These are phyloP conservation scores for Ectropis crepuscularia DNA, from an alignment of 2,888 invertebrate genomes.

Conservation along the genomic window DNA sequence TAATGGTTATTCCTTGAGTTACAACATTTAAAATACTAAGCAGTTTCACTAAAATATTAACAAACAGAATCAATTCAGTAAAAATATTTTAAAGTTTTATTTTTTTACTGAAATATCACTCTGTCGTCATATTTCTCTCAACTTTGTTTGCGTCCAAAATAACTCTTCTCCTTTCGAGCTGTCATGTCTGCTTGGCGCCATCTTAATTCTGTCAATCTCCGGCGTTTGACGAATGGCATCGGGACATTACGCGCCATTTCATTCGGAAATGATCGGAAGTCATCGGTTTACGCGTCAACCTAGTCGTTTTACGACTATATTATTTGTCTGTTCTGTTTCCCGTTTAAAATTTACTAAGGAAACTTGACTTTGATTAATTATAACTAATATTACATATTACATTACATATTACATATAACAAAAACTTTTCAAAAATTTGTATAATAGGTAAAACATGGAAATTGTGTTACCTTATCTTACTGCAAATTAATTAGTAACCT, in stretches of 20 bases:
- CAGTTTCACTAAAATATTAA: too few relatives aligned
- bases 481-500: background rate
- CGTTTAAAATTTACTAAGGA: slow-evolving; percentile 30
- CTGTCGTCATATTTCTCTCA: slow-evolving; percentile 9
- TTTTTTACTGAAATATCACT: background rate
- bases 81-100: too few relatives aligned
- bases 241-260: slow-evolving; percentile 47
- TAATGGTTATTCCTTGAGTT: too few relatives aligned
- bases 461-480: background rate
- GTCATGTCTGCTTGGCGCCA: slow-evolving; percentile 45
- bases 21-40: too few relatives aligned
- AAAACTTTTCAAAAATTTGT: too few relatives aligned
- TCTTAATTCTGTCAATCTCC: slow-evolving; percentile 64
- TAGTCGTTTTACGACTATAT: slow-evolving; percentile 48
- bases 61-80: too few relatives aligned
- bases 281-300: slow-evolving; percentile 55
- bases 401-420: too few relatives aligned
- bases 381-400: too few relatives aligned
- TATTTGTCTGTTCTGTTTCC: slow-evolving; percentile 41
- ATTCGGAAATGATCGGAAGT: slow-evolving; percentile 47
- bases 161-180: slow-evolving; percentile 29
- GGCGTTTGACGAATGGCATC: slow-evolving; percentile 52
- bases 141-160: slow-evolving; percentile 38
- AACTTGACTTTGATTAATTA: slow-evolving; percentile 4
- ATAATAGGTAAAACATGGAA: background rate